A percentile compares a stretch with the other conserved stretches of the same genome.
These are phyloP conservation scores for Andricus quercusramuli DNA, from an alignment of 2,888 invertebrate species.

Conservation along the genomic window DNA sequence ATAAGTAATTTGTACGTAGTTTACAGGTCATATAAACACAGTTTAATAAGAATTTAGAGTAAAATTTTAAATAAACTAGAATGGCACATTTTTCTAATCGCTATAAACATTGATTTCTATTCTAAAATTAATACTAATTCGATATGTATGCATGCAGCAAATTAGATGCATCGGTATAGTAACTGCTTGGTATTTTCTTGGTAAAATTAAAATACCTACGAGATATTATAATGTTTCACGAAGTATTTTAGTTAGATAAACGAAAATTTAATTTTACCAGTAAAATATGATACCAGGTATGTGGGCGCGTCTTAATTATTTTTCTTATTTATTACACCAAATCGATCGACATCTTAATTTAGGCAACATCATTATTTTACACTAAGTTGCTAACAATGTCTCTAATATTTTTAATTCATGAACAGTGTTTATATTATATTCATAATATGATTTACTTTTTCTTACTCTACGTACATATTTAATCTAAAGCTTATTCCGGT, in stretches of 20 bases:
- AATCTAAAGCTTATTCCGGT: slow-evolving; percentile 9
- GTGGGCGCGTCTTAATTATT: slow-evolving; percentile 25
- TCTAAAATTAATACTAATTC: slow-evolving; percentile 31
- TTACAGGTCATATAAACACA: slow-evolving; percentile 9
- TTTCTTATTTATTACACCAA: background rate
- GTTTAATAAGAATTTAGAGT: background rate
- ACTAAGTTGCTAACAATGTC: background rate
- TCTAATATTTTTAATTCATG: slow-evolving; percentile 47
- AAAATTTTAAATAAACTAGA: slow-evolving; percentile 22
- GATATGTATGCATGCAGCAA: slow-evolving; percentile 33
- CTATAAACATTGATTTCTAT: slow-evolving; percentile 12
- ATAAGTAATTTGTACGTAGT: slow-evolving; percentile 6
- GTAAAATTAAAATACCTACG: background rate
- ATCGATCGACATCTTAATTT: slow-evolving; percentile 1
- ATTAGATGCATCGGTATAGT: slow-evolving; percentile 36
- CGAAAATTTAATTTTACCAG: background rate
- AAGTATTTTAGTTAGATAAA: background rate
- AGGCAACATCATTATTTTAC: slow-evolving; percentile 4
- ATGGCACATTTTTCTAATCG: slow-evolving; percentile 39
- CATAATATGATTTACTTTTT: slow-evolving; percentile 25
- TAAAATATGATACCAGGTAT: slow-evolving; percentile 15
- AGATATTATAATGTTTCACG: background rate
- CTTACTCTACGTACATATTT: slow-evolving; percentile 4
- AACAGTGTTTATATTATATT: slow-evolving; percentile 46
- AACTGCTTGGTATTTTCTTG: slow-evolving; percentile 8